phyloP scores from a whole-genome alignment of 2,797 vertebrate species.

The Darevskia mixta region DNA sequence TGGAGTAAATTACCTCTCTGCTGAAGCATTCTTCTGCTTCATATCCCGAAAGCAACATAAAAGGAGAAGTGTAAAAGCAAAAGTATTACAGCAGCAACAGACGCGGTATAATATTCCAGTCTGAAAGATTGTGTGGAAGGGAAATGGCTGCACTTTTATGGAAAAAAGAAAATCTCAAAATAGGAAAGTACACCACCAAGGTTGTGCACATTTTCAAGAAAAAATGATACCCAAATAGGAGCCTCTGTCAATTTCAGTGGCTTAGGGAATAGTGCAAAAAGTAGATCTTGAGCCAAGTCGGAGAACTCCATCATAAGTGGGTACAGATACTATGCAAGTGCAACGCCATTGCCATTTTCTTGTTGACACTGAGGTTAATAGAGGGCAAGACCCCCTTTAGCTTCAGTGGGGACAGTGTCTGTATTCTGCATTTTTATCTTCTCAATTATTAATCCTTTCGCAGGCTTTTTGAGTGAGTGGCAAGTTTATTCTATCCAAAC shows the following conservation, averaged over 20 bases:
- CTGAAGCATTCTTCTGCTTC: conserved; percentile 12
- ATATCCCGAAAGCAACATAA: conserved; percentile 1
- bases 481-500: background rate
- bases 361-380: conserved; percentile 3
- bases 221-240: background rate
- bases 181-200: background rate
- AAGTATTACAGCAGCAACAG: background rate
- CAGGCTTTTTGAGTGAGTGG: background rate
- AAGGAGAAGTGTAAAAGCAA: background rate
- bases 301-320: background rate
- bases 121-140: background rate
- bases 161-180: background rate
- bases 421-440: background rate
- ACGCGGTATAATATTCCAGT: background rate
- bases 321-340: background rate
- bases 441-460: background rate
- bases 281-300: background rate
- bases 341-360: background rate
- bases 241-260: background rate
- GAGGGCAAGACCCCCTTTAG: background rate
- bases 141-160: background rate
- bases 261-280: background rate
- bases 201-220: background rate
- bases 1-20: conserved; percentile 27
- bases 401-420: background rate